Evolutionary conservation across 2,888 invertebrate genomes (phyloP).

Genomic region (Mamestra brassicae): DNA sequence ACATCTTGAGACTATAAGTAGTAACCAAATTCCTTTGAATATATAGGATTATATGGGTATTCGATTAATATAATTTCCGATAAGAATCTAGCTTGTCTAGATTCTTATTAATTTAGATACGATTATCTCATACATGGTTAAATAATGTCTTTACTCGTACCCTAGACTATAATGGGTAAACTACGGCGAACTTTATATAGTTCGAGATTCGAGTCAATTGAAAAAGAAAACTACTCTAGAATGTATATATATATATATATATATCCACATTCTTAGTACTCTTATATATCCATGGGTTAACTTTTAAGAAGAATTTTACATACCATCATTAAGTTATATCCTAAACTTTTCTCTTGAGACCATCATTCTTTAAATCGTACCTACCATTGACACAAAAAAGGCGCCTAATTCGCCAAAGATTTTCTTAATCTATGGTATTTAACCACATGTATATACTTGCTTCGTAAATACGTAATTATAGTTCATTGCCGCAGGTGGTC

Average conservation of each 20-base stretch:
- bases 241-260: too few species aligned
- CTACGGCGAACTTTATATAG: too few species aligned
- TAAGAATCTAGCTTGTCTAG: neutral
- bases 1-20: neutral
- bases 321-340: neutral
- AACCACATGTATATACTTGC: too few species aligned
- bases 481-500: too few species aligned
- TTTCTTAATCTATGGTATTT: too few species aligned
- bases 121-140: neutral
- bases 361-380: neutral
- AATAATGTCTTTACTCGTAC: neutral
- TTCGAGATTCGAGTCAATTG: neutral
- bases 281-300: too few species aligned
- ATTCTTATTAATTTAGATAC: neutral
- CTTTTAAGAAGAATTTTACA: too few species aligned
- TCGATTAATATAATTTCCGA: neutral
- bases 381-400: neutral
- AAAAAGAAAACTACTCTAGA: neutral
- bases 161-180: too few species aligned
- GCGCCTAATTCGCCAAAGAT: neutral
- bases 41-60: neutral
- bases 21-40: neutral
- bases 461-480: too few species aligned
- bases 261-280: too few species aligned
- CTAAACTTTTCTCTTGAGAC: neutral